Base-by-base conservation (phyloP, 2,113 vertebrate genomes). In the Odontesthes bonariensis region DNA sequence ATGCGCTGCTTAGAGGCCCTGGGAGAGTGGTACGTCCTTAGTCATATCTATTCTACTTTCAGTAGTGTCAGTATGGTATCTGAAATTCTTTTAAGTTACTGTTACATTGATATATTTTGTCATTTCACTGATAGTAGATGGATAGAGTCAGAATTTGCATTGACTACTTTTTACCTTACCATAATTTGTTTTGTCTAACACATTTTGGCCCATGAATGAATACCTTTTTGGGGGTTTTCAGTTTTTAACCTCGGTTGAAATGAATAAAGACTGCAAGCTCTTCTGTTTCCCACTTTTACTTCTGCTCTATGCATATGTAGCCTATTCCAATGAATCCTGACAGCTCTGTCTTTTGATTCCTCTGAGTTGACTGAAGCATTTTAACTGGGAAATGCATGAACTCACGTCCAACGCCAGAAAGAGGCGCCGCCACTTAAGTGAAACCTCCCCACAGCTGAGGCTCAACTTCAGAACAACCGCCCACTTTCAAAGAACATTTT, bases 1-100 rank as follows among this genome's bases (percentile, higher is more conserved):
- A 99, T 99, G 98, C 96, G 98, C 56, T 99, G 98, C 90, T 93
- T 99, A 33, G 98, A 99, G 90, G 98, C 97, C 1, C 90, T 99
- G 74, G 98, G 98, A 47, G 98, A 99, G 92, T 99, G 98, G 98
- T 99, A 93, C 89, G 96, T 86, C 27, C n/a, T 83, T 19, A 51
- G 40, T 47, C 1, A 27, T 40, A 60, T 31, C 16, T 74, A 40
- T 23, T 73, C 5, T 46, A 19, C 52, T 20, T 60, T 67, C 27
- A 60, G 1, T 32, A n/a, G n/a, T n/a, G n/a, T 3, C 27, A 27
- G 27, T 27, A 27, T 27, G 7, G 17, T 23, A 51, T 10, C 7
- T 62, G 27, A 54, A 22, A 13, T 14, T 17, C 16, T 17, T 49
- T 49, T 7, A 3, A 62, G 57, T 23, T 33, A 10, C 11, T 32